Base-by-base conservation (phyloP, 1,140 invertebrate species). In the Monochamus saltuarius region DNA sequence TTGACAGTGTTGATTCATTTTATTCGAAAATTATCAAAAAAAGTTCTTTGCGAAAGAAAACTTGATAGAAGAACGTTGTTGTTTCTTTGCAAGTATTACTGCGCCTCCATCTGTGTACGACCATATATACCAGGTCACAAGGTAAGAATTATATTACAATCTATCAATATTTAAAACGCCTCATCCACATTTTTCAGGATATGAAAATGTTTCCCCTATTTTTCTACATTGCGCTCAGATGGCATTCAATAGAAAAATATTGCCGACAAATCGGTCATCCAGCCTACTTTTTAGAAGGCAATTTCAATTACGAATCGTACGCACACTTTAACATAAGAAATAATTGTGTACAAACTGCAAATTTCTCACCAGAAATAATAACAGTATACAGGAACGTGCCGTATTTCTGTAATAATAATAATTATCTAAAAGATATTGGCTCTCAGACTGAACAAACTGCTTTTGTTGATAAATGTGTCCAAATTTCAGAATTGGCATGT, bases 91-190 rank as follows among this genome's bases (percentile, higher is more conserved):
- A 58, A 49, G 19, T 66, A 63, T 46, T 68, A 57, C 43, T 57
- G 61, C 58, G 29, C 34, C 2, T 50, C 67, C 4, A 16, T 68
- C 17, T 68, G 66, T 56, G 38, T 55, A 14, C 53, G 67, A 56
- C 64, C 64, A 0, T 66, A 55, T 59, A 51, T 38, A 59, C 67
- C 64, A 17, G 61, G 61, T 61, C n/a, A 49, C 34, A 17, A 62
- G 50, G 53, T 62, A 53, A 53, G 29, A 50, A 43, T 29, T 37
- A 40, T 17, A 8, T 54, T 40, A 2, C 9, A n/a, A n/a, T 4
- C 11, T 9, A 45, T n/a, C 19, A 45, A 17, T 6, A 46, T 16
- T 17, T 4, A 11, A 46, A 14, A 10, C 13, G n/a, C 8, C 9
- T n/a, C 16, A 42, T 35, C 37, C 7, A 10, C 9, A 36, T 47